Evolutionary conservation across 92 coral and sea anemone species (phyloP).

Genomic region (Bergia puertoricense): DNA sequence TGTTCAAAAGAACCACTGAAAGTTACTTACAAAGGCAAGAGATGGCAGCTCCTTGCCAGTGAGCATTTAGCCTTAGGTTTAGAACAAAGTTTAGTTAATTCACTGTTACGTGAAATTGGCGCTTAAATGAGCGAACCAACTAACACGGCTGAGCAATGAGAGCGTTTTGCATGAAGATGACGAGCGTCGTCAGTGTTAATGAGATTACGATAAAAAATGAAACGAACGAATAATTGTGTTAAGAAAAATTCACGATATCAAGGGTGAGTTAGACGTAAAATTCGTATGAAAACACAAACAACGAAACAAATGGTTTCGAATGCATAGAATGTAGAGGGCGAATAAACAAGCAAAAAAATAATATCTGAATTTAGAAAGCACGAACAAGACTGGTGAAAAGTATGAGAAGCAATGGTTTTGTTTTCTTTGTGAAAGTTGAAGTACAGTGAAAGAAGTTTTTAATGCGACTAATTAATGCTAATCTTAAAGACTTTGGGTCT

Average conservation of each 20-base stretch:
- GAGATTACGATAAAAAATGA: background rate
- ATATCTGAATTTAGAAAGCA: background rate
- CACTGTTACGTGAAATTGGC: background rate
- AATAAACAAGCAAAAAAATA: background rate
- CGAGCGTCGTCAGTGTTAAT: background rate
- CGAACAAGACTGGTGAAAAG: background rate
- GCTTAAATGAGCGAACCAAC: background rate
- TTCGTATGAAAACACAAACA: background rate
- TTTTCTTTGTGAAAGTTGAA: background rate
- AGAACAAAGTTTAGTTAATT: slow-evolving; percentile 12
- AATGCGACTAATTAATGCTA: background rate
- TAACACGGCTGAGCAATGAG: background rate
- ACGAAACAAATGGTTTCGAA: background rate
- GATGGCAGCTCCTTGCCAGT: slow-evolving; percentile 48
- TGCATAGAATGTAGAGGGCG: background rate
- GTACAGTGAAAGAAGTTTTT: background rate
- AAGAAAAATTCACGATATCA: background rate
- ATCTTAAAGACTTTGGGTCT: background rate
- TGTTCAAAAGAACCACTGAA: background rate
- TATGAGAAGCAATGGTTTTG: background rate
- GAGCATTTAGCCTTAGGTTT: slow-evolving; percentile 38
- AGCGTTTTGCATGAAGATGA: background rate
- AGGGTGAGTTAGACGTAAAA: background rate
- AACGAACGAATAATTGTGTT: background rate
- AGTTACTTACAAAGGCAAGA: slow-evolving; percentile 37